A percentile compares a stretch with the other conserved stretches of the same genome.
These are phyloP conservation scores for Dolichomitus sp. DNA, from an alignment of 2,888 invertebrate species.

Conservation along the genomic window DNA sequence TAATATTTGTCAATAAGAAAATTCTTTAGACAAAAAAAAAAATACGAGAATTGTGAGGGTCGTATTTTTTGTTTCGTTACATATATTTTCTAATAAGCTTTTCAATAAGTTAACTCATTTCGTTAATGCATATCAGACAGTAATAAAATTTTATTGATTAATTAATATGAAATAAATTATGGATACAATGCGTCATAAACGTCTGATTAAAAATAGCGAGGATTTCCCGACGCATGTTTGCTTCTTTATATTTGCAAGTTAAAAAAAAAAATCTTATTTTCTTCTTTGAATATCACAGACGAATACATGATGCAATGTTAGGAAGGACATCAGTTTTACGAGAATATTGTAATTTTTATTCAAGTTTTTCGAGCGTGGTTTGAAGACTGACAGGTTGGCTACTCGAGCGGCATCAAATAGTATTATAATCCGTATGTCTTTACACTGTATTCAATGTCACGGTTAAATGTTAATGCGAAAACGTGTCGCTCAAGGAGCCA, in stretches of 20 bases:
- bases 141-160: not conserved
- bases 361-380: slow-evolving; percentile 4
- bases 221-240: not conserved
- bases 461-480: slow-evolving; percentile 18
- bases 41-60: not conserved
- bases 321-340: slow-evolving; percentile 6
- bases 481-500: slow-evolving; percentile 25
- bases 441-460: slow-evolving; percentile 37
- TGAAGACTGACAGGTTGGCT: not conserved
- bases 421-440: not conserved
- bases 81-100: not conserved
- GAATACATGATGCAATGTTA: not conserved
- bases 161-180: not conserved
- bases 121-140: not conserved
- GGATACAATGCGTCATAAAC: not conserved
- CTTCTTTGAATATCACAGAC: not conserved
- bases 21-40: no score
- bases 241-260: not conserved
- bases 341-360: slow-evolving; percentile 6
- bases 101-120: not conserved
- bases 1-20: no score
- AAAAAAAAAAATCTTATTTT: not conserved
- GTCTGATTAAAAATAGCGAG: not conserved
- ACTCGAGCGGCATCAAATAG: not conserved
- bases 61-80: not conserved